Evolutionary conservation across 1,140 invertebrate genomes (phyloP).

Genomic region (Drosophila malerkotliana): DNA sequence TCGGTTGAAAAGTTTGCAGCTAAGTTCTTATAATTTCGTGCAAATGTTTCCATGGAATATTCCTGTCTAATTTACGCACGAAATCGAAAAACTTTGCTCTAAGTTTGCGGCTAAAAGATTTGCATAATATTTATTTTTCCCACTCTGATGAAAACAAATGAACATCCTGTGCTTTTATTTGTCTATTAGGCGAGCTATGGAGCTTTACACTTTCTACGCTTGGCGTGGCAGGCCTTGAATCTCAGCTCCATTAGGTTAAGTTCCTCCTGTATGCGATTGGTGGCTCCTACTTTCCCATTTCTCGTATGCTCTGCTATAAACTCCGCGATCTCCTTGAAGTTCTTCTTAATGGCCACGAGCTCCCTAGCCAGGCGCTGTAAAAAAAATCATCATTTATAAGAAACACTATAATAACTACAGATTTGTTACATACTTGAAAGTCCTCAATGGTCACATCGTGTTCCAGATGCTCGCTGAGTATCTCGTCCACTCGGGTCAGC

Average conservation of each 20-base stretch:
- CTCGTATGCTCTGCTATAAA: too few species aligned
- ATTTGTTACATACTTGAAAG: conserved; percentile 89
- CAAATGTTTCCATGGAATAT: conserved; percentile 40
- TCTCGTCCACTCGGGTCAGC: conserved; percentile 89
- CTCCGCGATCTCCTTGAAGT: conserved; percentile 90
- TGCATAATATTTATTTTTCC: conserved; percentile 34
- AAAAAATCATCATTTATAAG: too few species aligned
- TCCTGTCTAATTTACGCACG: conserved; percentile 53
- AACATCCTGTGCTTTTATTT: conserved; percentile 22
- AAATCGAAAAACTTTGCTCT: conserved; percentile 72
- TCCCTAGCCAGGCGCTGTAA: conserved; percentile 89
- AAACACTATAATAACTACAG: too few species aligned
- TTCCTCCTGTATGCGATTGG: conserved; percentile 90
- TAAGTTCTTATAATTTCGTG: conserved; percentile 58
- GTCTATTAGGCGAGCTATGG: conserved; percentile 85
- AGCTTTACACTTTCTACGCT: conserved; percentile 79
- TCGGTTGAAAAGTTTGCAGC: conserved; percentile 38
- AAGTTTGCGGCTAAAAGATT: conserved; percentile 17
- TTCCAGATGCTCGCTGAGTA: conserved; percentile 90
- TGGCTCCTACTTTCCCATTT: conserved; percentile 91
- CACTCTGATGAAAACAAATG: conserved; percentile 62
- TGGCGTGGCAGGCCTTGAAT: conserved; percentile 76
- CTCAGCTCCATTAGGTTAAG: conserved; percentile 88
- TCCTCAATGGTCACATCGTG: conserved; percentile 92
- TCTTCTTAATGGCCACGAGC: conserved; percentile 88